Conservation (phyloP, 1,140 invertebrate species). For the Scaptodrosophila lebanonensis region DNA sequence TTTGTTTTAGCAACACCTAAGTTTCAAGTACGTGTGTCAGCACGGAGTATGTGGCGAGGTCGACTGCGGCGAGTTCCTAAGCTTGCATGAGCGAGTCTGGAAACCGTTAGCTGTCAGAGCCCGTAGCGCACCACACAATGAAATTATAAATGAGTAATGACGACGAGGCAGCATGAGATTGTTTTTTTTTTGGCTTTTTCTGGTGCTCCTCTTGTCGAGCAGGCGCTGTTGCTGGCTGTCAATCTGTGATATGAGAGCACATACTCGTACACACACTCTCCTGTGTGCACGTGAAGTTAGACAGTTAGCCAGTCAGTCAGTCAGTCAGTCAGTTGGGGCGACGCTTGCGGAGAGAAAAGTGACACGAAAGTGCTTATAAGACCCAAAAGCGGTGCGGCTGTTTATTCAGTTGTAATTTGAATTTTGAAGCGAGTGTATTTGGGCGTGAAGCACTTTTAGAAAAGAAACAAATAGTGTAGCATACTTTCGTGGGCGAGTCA, state of each 20-base stretch:
- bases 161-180: conserved; percentile 21
- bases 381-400: conserved; percentile 46
- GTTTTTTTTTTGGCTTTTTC: conserved; percentile 18
- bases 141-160: too few species aligned
- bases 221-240: conserved; percentile 45
- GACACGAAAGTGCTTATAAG: conserved; percentile 73
- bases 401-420: conserved; percentile 58
- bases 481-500: conserved; percentile 23
- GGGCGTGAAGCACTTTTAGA: conserved; percentile 26
- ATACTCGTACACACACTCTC: conserved; percentile 9
- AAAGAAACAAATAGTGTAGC: conserved; percentile 11
- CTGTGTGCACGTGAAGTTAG: too few species aligned
- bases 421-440: conserved; percentile 66
- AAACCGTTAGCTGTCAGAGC: too few species aligned
- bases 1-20: conserved; percentile 72
- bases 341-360: conserved; percentile 38
- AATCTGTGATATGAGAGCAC: conserved; percentile 60
- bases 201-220: conserved; percentile 5
- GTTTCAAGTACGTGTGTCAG: conserved; percentile 66
- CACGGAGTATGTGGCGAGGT: too few species aligned
- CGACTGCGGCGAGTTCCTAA: too few species aligned
- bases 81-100: too few species aligned
- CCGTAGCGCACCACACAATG: too few species aligned
- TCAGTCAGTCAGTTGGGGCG: too few species aligned
- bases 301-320: too few species aligned